Percentiles rank a stretch among this genome's conserved stretches.
phyloP scores from a whole-genome alignment of 2,888 invertebrate genomes.

The Sarcophaga carnaria region DNA sequence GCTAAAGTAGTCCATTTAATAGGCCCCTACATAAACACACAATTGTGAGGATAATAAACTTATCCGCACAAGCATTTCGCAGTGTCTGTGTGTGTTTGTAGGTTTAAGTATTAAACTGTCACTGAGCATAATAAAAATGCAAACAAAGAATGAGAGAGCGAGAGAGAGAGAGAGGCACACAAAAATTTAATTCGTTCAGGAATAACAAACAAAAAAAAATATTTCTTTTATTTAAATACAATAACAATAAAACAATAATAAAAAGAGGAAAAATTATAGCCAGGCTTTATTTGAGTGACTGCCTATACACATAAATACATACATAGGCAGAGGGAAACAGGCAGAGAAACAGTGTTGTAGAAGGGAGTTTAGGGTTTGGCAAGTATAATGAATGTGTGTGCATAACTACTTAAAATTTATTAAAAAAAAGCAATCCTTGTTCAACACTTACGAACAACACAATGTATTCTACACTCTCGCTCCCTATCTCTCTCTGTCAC shows the following conservation, averaged over 20 bases:
- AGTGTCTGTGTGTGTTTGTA: constrained; percentile 21
- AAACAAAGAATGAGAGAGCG: not conserved
- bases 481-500: not conserved
- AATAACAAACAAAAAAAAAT: not conserved
- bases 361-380: not conserved
- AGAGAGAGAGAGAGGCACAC: not conserved
- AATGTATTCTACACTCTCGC: not conserved
- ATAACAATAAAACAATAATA: constrained; percentile 23
- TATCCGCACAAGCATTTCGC: constrained; percentile 31
- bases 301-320: not conserved
- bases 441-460: constrained; percentile 29
- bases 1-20: constrained; percentile 49
- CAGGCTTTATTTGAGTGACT: not conserved
- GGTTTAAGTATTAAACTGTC: constrained; percentile 64
- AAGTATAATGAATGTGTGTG: not conserved
- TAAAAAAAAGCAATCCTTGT: constrained; percentile 20
- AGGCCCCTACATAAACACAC: constrained; percentile 16
- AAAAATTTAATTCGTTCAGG: not conserved
- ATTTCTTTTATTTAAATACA: not conserved
- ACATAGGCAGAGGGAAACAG: too few species aligned
- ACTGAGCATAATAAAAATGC: constrained; percentile 57
- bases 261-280: constrained; percentile 39
- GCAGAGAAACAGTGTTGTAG: too few species aligned
- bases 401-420: constrained; percentile 30
- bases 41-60: constrained; percentile 59